phyloP scores from a whole-genome alignment of 2,797 vertebrate genomes.

The Cossypha caffra region DNA sequence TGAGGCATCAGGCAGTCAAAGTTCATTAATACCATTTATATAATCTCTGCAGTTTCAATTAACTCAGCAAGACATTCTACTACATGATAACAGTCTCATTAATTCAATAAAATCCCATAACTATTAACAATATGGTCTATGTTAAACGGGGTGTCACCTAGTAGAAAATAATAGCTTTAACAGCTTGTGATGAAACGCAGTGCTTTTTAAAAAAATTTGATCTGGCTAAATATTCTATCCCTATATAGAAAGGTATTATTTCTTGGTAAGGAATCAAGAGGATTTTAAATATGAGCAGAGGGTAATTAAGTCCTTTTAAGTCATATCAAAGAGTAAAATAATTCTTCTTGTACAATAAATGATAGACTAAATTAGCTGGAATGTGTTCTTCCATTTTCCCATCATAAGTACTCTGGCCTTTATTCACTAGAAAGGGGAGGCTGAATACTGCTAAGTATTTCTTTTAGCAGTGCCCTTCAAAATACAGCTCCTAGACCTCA shows the following conservation, averaged over 20 bases:
- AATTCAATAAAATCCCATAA: conserved; percentile 89
- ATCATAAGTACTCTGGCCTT: neutral
- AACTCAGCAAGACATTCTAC: conserved; percentile 87
- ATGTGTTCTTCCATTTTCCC: conserved; percentile 29
- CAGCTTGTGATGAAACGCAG: conserved; percentile 82
- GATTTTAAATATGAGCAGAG: conserved; percentile 70
- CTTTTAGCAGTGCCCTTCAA: neutral
- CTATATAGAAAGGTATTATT: conserved; percentile 74
- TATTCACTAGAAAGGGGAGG: conserved; percentile 3
- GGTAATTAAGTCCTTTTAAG: conserved; percentile 72
- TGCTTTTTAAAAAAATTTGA: conserved; percentile 67
- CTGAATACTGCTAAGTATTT: neutral
- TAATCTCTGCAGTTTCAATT: conserved; percentile 88
- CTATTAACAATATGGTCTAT: conserved; percentile 89
- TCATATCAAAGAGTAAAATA: conserved; percentile 63
- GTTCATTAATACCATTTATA: conserved; percentile 90
- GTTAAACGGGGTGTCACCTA: conserved; percentile 87
- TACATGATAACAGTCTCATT: conserved; percentile 87
- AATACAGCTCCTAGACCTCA: neutral
- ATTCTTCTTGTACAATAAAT: conserved; percentile 67
- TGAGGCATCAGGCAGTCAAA: conserved; percentile 85
- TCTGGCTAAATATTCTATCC: conserved; percentile 77
- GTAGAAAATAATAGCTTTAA: conserved; percentile 87
- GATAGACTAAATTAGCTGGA: conserved; percentile 55
- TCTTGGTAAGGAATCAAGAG: conserved; percentile 70